These are phyloP conservation scores for Paedocypris sp. DNA, from an alignment of 2,113 vertebrate genomes.

Conservation along the genomic window DNA sequence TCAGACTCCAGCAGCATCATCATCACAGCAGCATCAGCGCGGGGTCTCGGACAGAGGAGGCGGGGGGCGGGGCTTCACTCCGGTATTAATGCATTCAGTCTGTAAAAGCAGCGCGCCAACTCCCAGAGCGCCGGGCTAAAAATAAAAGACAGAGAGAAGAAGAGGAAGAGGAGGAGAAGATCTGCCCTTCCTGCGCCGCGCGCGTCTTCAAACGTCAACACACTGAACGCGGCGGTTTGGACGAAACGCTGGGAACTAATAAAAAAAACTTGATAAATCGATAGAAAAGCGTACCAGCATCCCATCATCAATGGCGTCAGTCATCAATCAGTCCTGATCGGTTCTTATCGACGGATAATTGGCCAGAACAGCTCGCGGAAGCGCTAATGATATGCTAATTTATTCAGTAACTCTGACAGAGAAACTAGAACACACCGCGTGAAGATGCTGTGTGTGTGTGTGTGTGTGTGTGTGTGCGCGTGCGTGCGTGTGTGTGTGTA, in stretches of 20 bases:
- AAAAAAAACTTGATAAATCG: background rate
- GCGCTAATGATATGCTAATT: constrained; percentile 9
- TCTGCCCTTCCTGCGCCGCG: constrained; percentile 11
- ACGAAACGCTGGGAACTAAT: too few relatives aligned
- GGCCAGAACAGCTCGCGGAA: background rate
- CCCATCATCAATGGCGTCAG: too few relatives aligned
- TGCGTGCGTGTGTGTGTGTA: too few relatives aligned
- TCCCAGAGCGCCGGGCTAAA: constrained; percentile 59
- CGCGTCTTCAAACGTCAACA: constrained; percentile 2
- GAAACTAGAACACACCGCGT: constrained; percentile 12
- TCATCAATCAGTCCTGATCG: too few relatives aligned
- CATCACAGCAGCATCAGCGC: too few relatives aligned
- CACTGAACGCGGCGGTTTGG: background rate
- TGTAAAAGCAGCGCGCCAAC: too few relatives aligned
- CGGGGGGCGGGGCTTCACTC: too few relatives aligned
- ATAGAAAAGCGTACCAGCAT: background rate
- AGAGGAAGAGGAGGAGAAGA: background rate
- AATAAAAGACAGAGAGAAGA: constrained; percentile 1
- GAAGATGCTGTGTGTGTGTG: background rate
- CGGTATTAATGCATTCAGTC: too few relatives aligned
- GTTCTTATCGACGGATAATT: background rate
- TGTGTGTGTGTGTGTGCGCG: background rate
- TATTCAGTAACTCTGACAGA: constrained; percentile 13
- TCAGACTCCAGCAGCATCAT: too few relatives aligned
- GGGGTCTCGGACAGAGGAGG: too few relatives aligned